A percentile compares a stretch with the other conserved stretches of the same genome.
Conservation (phyloP, 2,113 vertebrate genomes). For the Ginglymostoma cirratum region DNA sequence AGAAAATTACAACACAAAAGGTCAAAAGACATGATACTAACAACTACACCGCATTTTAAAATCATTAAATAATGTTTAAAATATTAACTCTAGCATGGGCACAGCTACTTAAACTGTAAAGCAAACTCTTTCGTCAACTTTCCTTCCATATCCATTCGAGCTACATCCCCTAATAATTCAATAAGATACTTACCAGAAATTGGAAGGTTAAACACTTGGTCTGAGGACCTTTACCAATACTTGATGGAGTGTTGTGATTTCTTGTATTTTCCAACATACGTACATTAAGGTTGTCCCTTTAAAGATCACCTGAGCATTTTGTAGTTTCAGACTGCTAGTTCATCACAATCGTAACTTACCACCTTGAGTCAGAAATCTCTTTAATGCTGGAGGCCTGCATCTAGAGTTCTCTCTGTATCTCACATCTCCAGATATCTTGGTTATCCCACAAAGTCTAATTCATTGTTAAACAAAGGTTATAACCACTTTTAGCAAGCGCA, state of each 20-base stretch:
- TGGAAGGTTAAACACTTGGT: background rate
- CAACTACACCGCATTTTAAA: background rate
- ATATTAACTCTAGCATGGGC: background rate
- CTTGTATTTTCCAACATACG: background rate
- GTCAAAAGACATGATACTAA: background rate
- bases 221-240: background rate
- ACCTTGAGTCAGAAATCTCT: too few relatives aligned
- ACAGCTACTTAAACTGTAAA: background rate
- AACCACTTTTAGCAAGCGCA: too few relatives aligned
- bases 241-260: background rate
- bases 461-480: too few relatives aligned
- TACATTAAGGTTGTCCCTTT: background rate
- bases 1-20: background rate
- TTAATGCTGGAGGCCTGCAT: too few relatives aligned
- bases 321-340: background rate
- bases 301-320: background rate
- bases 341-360: background rate
- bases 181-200: background rate
- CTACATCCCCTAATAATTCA: too few relatives aligned
- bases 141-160: too few relatives aligned
- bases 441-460: too few relatives aligned
- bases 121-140: background rate
- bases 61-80: background rate
- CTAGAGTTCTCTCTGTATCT: too few relatives aligned
- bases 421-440: too few relatives aligned